These are phyloP conservation scores for Silurus asotus DNA, from an alignment of 2,113 vertebrate genomes.

Conservation along the genomic window DNA sequence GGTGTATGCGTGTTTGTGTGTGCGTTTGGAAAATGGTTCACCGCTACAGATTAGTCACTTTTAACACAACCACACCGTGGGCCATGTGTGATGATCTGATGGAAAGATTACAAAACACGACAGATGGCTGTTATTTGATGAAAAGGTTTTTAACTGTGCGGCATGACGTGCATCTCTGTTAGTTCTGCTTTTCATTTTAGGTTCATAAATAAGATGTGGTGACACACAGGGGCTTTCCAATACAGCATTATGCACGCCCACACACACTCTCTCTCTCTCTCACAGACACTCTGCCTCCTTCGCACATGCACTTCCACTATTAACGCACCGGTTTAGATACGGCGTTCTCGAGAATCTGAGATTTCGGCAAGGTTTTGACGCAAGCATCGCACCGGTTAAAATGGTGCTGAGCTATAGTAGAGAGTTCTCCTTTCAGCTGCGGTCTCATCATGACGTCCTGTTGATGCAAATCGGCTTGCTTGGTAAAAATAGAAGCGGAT, in stretches of 20 bases:
- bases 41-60: neutral
- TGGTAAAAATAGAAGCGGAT: constrained; percentile 25
- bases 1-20: neutral
- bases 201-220: constrained; percentile 15
- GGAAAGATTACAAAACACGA: neutral
- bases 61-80: neutral
- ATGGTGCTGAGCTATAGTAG: neutral
- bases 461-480: neutral
- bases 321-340: neutral
- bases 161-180: neutral
- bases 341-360: neutral
- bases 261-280: neutral
- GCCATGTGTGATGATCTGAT: neutral
- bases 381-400: neutral
- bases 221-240: constrained; percentile 38
- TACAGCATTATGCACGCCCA: constrained; percentile 16
- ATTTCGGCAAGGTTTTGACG: neutral
- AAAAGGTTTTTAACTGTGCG: neutral
- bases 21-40: neutral
- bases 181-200: constrained; percentile 26
- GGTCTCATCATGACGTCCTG: constrained; percentile 30
- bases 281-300: neutral
- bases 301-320: neutral
- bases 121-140: neutral
- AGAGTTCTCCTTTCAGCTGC: neutral